Base-by-base conservation (phyloP, 2,113 vertebrate genomes). In the Forbesichthys agassizii region DNA sequence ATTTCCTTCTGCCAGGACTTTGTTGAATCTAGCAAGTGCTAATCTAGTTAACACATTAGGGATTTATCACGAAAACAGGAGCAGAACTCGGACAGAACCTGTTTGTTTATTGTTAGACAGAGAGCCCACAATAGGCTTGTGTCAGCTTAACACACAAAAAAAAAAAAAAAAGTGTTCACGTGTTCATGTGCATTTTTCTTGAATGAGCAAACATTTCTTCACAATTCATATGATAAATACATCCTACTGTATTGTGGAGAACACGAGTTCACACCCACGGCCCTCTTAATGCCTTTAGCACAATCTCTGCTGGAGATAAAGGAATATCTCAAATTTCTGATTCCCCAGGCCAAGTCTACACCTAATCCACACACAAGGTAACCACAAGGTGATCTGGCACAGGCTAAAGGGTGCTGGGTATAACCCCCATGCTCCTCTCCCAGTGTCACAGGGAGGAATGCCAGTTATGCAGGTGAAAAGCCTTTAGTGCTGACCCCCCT, bases 401-500 rank as follows among this genome's bases (percentile, higher is more conserved):
- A 12, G 12, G 27, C 42, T 64, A 53, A 60, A 69, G 65, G 55
- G 27, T 33, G 13, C 20, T 57, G 16, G 42, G 42, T 36, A 13
- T 42, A 42, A 1, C 20, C 53, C 53, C 46, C 46, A 13, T 11
- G 13, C 54, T 51, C 64, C 68, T 73, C 69, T n/a, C 33, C 53
- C 49, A 76, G 69, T 82, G 68, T 62, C 75, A 72, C 75, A 75
- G 66, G 12, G 59, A 86, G 75, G 89, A 92, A 92, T 92, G 84
- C 66, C 75, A 86, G 73, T 69, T 85, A 92, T 91, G 90, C 83
- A 78, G 80, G 81, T 86, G 70, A 88, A 86, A 89, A 90, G 86
- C 83, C 83, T 88, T 88, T 84, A 80, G 74, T 78, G 69, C 71
- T 62, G 57, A 84, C 68, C 81, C 83, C 81, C 82, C 74, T 71